A percentile compares a stretch with the other conserved stretches of the same genome.
These are phyloP conservation scores for Coendou prehensilis DNA, from an alignment of 2,797 vertebrate genomes.

Conservation along the genomic window DNA sequence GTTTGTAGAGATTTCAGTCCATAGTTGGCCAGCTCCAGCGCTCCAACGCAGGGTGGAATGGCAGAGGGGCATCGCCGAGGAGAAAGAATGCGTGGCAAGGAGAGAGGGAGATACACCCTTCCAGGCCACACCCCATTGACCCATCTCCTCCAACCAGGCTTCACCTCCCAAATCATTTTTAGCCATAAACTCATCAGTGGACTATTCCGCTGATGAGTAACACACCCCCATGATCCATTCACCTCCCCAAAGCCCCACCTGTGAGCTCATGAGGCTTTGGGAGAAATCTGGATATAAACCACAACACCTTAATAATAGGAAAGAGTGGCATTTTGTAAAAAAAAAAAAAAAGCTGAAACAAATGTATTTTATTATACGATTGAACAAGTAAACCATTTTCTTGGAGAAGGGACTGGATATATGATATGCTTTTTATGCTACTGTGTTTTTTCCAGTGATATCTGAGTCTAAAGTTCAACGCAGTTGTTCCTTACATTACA, in stretches of 20 bases:
- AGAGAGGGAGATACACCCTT: background rate
- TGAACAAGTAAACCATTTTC: background rate
- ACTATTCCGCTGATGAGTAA: background rate
- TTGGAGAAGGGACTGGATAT: background rate
- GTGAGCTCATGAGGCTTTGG: background rate
- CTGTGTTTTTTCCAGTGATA: background rate
- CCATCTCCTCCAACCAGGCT: background rate
- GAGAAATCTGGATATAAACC: background rate
- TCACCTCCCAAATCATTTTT: background rate
- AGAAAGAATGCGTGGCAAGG: background rate
- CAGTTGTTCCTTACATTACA: background rate
- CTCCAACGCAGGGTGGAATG: background rate
- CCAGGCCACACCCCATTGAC: background rate
- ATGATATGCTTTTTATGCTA: background rate
- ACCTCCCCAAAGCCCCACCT: background rate
- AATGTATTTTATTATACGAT: background rate
- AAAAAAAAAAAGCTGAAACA: conserved; percentile 2
- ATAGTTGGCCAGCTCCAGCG: background rate
- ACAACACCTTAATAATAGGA: background rate
- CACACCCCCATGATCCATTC: background rate
- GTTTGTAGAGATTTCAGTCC: background rate
- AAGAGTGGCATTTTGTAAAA: background rate
- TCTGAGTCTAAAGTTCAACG: background rate
- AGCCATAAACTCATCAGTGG: background rate
- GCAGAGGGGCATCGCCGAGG: background rate